Conservation (phyloP, 2,113 vertebrate genomes). For the Chloebia gouldiae region DNA sequence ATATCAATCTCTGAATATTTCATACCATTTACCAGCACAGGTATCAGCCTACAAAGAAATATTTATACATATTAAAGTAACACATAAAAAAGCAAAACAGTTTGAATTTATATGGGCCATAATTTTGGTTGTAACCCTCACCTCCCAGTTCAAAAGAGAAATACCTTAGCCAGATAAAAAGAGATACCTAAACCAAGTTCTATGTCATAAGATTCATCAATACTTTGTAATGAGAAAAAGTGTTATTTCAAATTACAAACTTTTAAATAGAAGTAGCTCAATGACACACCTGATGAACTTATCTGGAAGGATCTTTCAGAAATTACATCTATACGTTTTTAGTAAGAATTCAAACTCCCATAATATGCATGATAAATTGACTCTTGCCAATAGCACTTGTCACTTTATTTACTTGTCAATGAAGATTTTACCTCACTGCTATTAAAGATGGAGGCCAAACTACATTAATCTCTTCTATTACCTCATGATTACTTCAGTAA, state of each 20-base stretch:
- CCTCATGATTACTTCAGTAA: background rate
- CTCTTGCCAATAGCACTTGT: background rate
- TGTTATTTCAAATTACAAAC: background rate
- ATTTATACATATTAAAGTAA: background rate
- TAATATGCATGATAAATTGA: background rate
- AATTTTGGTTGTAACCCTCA: background rate
- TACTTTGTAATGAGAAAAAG: background rate
- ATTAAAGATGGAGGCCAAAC: background rate
- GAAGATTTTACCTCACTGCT: background rate
- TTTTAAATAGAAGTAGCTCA: background rate
- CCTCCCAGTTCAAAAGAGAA: background rate
- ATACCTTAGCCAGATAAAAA: background rate
- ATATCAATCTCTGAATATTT: constrained; percentile 99
- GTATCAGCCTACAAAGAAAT: constrained; percentile 83
- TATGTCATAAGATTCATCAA: background rate
- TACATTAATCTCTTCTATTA: background rate
- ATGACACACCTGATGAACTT: background rate
- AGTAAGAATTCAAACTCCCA: background rate
- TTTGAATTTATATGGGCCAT: background rate
- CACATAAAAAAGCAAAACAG: background rate
- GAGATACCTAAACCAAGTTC: background rate
- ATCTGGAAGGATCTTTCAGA: background rate
- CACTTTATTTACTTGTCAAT: background rate
- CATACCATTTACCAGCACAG: constrained; percentile 97
- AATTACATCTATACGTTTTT: background rate